Conservation (phyloP, 2,113 vertebrate species). For the Mandrillus leucophaeus region DNA sequence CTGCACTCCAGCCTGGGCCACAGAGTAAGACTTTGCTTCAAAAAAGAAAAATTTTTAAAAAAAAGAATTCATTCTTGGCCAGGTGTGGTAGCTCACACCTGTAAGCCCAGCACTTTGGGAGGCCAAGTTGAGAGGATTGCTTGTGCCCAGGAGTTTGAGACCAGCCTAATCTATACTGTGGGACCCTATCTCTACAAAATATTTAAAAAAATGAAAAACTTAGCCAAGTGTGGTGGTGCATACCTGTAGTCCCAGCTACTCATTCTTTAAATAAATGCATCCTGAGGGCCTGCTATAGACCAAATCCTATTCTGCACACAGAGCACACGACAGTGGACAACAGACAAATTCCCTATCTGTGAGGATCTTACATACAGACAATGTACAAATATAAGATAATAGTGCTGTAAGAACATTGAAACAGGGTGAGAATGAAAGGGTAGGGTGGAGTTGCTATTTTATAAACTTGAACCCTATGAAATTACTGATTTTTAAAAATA, state of each 20-base stretch:
- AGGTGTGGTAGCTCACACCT: too few species aligned
- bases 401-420: background rate
- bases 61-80: too few species aligned
- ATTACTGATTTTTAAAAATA: background rate
- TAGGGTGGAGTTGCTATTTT: background rate
- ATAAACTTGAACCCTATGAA: background rate
- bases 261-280: background rate
- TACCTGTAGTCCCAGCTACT: too few species aligned
- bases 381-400: background rate
- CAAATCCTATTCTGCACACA: background rate
- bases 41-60: accelerated
- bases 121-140: too few species aligned
- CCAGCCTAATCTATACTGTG: too few species aligned
- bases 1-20: too few species aligned
- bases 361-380: background rate
- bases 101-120: too few species aligned
- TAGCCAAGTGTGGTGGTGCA: too few species aligned
- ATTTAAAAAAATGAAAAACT: too few species aligned
- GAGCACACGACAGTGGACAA: background rate
- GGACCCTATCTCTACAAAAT: too few species aligned
- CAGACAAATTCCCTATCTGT: background rate
- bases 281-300: background rate
- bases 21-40: too few species aligned
- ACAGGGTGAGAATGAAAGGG: background rate
- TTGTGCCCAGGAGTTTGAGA: too few species aligned